Percentiles rank a stretch among this genome's conserved stretches.
phyloP scores from a whole-genome alignment of 23 tunicate genomes.

The Ciona savignyi region DNA sequence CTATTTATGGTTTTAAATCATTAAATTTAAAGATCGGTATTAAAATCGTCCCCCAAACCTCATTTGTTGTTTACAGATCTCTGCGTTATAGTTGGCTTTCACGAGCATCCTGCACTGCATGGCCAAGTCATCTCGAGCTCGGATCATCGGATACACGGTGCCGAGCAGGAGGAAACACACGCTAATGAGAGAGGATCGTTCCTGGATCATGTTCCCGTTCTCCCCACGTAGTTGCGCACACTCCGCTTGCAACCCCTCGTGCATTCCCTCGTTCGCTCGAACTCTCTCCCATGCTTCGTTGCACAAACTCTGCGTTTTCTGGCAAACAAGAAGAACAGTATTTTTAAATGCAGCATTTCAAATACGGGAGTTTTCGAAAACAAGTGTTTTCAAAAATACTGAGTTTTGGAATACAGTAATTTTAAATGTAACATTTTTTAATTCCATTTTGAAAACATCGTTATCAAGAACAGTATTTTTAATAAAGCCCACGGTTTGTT shows the following conservation, averaged over 20 bases:
- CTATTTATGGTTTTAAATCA: no score
- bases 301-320: conserved; percentile 81
- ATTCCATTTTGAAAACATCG: no score
- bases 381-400: no score
- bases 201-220: conserved; percentile 45
- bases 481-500: no score
- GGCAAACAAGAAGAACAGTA: no score
- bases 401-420: no score
- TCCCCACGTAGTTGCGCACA: conserved; percentile 81
- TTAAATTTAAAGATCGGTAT: no score
- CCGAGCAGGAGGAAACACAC: conserved; percentile 76
- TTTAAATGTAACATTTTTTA: no score
- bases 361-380: no score
- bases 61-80: conserved; percentile 54
- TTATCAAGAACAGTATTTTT: no score
- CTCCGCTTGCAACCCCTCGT: conserved; percentile 77
- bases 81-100: conserved; percentile 33
- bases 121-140: conserved; percentile 64
- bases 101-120: conserved; percentile 59
- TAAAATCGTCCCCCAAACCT: no score
- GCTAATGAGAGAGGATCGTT: conserved; percentile 50
- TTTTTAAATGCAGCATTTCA: no score
- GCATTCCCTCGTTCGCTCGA: conserved; percentile 69
- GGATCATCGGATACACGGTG: conserved; percentile 54
- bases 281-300: conserved; percentile 90